Percentiles rank a stretch among this genome's conserved stretches.
Evolutionary conservation across 2,888 invertebrate species (phyloP).

Genomic region (Coremacera marginata): DNA sequence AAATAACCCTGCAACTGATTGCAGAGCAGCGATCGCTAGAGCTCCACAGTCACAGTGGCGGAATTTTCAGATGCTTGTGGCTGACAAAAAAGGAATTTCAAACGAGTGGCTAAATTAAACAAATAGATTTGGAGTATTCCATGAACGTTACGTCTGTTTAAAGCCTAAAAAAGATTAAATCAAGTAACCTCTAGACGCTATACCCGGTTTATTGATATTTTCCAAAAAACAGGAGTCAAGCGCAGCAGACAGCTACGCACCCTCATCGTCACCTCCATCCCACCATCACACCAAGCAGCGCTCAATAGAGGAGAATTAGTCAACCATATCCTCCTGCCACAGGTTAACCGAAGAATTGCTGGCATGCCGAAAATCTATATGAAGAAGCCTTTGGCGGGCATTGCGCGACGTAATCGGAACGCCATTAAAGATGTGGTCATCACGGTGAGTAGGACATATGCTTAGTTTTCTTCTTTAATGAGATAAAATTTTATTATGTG

Average conservation of each 20-base stretch:
- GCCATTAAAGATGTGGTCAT: slow-evolving; percentile 90
- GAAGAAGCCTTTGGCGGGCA: slow-evolving; percentile 81
- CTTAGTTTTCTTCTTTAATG: background rate
- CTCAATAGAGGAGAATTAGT: background rate
- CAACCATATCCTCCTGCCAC: too few relatives aligned
- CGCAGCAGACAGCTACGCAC: too few relatives aligned
- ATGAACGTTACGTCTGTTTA: too few relatives aligned
- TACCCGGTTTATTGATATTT: slow-evolving; percentile 6
- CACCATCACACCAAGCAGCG: background rate
- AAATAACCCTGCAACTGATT: background rate
- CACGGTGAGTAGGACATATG: slow-evolving; percentile 71
- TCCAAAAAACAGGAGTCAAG: background rate
- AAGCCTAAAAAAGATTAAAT: background rate
- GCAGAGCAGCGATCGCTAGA: background rate
- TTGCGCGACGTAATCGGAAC: slow-evolving; percentile 88
- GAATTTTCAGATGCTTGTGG: background rate
- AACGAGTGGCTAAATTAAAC: too few relatives aligned
- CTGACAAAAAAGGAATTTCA: background rate
- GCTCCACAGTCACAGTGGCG: background rate
- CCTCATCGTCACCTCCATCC: background rate
- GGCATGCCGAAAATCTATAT: slow-evolving; percentile 69
- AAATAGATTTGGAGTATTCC: background rate
- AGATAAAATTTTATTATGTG: background rate
- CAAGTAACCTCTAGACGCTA: background rate
- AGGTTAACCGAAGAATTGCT: background rate